A percentile compares a stretch with the other conserved stretches of the same genome.
Evolutionary conservation across 2,888 invertebrate genomes (phyloP).

Genomic region (Rhopalosiphum nymphaeae): DNA sequence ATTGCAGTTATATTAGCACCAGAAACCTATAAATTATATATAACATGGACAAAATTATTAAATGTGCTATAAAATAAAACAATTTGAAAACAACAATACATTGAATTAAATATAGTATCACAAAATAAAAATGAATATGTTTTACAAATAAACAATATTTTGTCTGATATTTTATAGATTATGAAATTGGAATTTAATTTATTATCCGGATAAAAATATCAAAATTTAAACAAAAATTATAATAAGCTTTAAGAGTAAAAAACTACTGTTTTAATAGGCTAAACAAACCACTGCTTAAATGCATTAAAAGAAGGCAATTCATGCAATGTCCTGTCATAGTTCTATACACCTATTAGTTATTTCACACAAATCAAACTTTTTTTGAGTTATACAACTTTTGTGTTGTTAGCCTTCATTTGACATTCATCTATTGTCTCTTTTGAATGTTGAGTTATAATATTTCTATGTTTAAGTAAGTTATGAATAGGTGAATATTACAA

Average conservation of each 20-base stretch:
- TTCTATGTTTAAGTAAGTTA: not conserved
- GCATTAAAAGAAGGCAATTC: not conserved
- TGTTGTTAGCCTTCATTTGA: too few species aligned
- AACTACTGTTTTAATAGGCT: not conserved
- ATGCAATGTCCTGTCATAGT: not conserved
- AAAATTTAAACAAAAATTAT: not conserved
- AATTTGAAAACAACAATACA: not conserved
- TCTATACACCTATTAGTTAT: not conserved
- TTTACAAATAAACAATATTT: not conserved
- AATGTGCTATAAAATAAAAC: not conserved
- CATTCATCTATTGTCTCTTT: too few species aligned
- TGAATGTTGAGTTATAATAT: not conserved
- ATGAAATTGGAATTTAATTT: not conserved
- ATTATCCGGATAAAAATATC: not conserved
- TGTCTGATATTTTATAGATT: not conserved
- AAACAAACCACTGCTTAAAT: not conserved
- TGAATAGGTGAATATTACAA: too few species aligned
- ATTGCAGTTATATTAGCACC: slow-evolving; percentile 61
- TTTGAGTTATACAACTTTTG: too few species aligned
- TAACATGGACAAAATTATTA: not conserved
- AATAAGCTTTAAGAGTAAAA: not conserved
- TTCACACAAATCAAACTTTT: too few species aligned
- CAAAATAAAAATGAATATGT: slow-evolving; percentile 58
- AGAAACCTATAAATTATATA: slow-evolving; percentile 29
- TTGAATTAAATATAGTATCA: slow-evolving; percentile 52